Percentiles rank a stretch among this genome's conserved stretches.
phyloP scores from a whole-genome alignment of 2,888 invertebrate genomes.

The Thecophora atra region DNA sequence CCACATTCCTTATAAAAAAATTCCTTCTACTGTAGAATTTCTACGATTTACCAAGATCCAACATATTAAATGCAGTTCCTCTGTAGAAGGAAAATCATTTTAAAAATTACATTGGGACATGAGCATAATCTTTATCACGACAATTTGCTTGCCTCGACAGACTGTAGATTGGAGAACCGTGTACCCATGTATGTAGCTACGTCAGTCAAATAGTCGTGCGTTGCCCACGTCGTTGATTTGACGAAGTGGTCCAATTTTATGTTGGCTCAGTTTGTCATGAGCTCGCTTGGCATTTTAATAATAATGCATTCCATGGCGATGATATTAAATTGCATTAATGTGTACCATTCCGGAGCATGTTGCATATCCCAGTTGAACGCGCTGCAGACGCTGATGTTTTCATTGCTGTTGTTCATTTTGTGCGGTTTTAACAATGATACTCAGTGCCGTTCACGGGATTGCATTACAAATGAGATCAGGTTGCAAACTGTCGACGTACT shows the following conservation, averaged over 20 bases:
- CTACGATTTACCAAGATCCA: no score
- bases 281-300: slow-evolving; percentile 46
- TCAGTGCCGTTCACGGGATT: not conserved
- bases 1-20: no score
- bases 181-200: no score
- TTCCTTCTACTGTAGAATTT: no score
- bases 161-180: no score
- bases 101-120: no score
- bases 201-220: no score
- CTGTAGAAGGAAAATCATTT: no score
- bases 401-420: slow-evolving; percentile 34
- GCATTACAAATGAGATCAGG: slow-evolving; percentile 12
- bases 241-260: slow-evolving; percentile 8
- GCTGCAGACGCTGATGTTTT: slow-evolving; percentile 28
- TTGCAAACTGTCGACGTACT: not conserved
- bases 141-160: no score
- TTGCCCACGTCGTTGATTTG: not conserved
- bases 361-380: not conserved
- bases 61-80: no score
- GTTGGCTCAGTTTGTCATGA: slow-evolving; percentile 8
- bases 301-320: slow-evolving; percentile 46
- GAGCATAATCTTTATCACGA: no score
- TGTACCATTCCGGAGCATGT: slow-evolving; percentile 1
- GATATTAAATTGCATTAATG: slow-evolving; percentile 45
- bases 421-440: not conserved